Evolutionary conservation across 2,113 vertebrate species (phyloP).

Genomic region (Uria aalge): DNA sequence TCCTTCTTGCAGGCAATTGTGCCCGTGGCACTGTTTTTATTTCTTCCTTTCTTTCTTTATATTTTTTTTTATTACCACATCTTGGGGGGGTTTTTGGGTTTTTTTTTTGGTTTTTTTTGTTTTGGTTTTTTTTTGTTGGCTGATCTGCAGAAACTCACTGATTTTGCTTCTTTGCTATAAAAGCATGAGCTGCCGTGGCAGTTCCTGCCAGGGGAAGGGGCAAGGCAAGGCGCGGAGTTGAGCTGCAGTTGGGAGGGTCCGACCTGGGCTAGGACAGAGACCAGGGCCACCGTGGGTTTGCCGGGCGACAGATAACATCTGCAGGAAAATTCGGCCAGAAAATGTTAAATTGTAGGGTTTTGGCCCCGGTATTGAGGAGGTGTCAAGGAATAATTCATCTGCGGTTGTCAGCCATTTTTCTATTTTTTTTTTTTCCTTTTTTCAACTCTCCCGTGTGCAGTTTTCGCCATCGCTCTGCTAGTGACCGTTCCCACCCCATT

Average conservation of each 20-base stretch:
- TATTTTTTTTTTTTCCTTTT: background rate
- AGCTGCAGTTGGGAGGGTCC: constrained; percentile 10
- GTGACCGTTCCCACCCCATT: constrained; percentile 68
- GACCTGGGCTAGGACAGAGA: constrained; percentile 23
- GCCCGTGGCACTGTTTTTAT: constrained; percentile 67
- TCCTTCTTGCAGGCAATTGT: constrained; percentile 77
- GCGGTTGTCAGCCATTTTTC: constrained; percentile 63
- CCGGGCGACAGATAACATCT: background rate
- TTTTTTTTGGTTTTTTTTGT: background rate
- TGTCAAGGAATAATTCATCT: constrained; percentile 23
- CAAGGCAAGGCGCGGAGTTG: background rate
- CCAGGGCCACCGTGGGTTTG: constrained; percentile 1
- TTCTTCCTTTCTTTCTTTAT: constrained; percentile 30
- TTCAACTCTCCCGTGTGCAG: constrained; percentile 46
- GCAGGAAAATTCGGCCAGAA: constrained; percentile 33
- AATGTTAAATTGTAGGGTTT: constrained; percentile 14
- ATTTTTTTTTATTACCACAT: constrained; percentile 51
- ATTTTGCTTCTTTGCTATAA: constrained; percentile 62
- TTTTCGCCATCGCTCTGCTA: constrained; percentile 70
- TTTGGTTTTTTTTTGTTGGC: constrained; percentile 50
- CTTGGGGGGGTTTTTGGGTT: constrained; percentile 25
- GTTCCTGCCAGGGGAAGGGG: constrained; percentile 45
- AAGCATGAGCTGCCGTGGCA: constrained; percentile 58
- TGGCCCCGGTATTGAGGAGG: background rate
- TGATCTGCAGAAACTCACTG: constrained; percentile 72